These are phyloP conservation scores for human DNA, from an alignment of 2,113 vertebrate genomes.

Conservation along the genomic window GRCh38 chr2:133606501-133607000, in stretches of 20 bases:
- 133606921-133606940: neutral
- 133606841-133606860: neutral
- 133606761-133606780: neutral
- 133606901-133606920: neutral
- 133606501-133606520: neutral
- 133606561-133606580: neutral
- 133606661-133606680: neutral
- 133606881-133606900: neutral
- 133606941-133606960: neutral
- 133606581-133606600: neutral
- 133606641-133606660: neutral
- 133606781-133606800: neutral
- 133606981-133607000: neutral
- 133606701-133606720: neutral
- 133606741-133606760: no score
- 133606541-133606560: neutral
- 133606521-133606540: neutral
- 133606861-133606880: neutral
- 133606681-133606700: neutral
- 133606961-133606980: neutral
- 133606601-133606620: neutral
- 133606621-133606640: neutral
- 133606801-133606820: neutral
- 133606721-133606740: neutral
- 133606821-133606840: neutral